These are phyloP conservation scores for Nerophis lumbriciformis DNA, from an alignment of 2,113 vertebrate species.

Conservation along the genomic window DNA sequence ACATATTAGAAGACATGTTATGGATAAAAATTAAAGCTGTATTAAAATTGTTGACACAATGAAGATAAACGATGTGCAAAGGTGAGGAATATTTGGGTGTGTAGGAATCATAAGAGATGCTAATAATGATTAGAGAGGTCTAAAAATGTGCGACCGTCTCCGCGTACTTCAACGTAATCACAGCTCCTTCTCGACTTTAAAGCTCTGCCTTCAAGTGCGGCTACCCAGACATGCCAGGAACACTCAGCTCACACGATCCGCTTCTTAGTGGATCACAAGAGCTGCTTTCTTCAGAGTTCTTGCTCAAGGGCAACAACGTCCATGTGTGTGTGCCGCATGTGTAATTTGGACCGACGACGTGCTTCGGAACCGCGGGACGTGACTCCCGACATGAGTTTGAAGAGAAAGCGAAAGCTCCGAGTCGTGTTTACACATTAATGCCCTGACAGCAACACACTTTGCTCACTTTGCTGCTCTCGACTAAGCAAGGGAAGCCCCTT, in stretches of 20 bases:
- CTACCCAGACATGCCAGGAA: constrained; percentile 1
- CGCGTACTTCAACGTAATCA: background rate
- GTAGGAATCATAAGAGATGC: too few relatives aligned
- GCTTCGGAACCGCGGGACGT: constrained; percentile 20
- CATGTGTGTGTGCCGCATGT: constrained; percentile 18
- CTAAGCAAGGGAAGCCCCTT: constrained; percentile 20
- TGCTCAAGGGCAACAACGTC: constrained; percentile 27
- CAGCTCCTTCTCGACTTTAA: background rate
- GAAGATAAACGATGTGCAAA: too few relatives aligned
- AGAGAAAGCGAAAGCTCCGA: constrained; percentile 11
- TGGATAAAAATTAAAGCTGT: too few relatives aligned
- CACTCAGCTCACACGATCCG: constrained; percentile 2
- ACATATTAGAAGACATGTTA: too few relatives aligned
- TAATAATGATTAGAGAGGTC: background rate
- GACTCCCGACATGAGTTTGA: constrained; percentile 23
- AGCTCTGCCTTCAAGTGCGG: constrained; percentile 1
- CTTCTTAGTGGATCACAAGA: constrained; percentile 10
- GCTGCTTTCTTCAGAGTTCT: constrained; percentile 14
- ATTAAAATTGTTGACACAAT: too few relatives aligned
- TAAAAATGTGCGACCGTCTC: background rate
- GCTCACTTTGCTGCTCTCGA: constrained; percentile 8
- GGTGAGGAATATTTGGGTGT: too few relatives aligned
- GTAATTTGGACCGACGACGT: constrained; percentile 25
- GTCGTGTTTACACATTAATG: constrained; percentile 15
- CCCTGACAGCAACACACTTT: constrained; percentile 15